phyloP scores from a whole-genome alignment of 2,797 vertebrate species.

The Champsocephalus esox region DNA sequence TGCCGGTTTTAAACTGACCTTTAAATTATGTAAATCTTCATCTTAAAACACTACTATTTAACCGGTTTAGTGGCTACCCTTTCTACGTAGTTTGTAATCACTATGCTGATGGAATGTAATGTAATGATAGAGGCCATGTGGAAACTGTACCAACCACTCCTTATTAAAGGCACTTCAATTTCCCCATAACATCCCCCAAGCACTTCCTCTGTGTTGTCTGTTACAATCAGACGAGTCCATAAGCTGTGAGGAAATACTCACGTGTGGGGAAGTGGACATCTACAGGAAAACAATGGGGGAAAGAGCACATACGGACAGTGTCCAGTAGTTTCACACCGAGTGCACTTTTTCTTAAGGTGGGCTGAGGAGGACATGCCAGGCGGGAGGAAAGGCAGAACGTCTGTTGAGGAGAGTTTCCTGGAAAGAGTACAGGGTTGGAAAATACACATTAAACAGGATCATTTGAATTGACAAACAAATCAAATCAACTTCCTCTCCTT shows the following conservation, averaged over 20 bases:
- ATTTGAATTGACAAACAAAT: not conserved
- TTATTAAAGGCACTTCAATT: not conserved
- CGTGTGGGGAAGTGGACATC: conserved; percentile 49
- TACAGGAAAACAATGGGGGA: conserved; percentile 45
- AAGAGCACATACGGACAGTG: conserved; percentile 15
- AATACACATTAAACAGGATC: not conserved
- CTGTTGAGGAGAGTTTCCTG: not conserved
- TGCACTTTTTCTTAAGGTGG: conserved; percentile 64
- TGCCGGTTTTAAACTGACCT: not conserved
- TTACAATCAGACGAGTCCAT: conserved; percentile 43
- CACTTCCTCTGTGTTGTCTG: not conserved
- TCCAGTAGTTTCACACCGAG: conserved; percentile 33
- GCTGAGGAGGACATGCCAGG: not conserved
- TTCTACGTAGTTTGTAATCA: not conserved
- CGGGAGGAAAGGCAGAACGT: not conserved
- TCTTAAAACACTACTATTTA: not conserved
- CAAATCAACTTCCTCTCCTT: not conserved
- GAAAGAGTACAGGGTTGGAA: not conserved
- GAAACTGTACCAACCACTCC: not conserved
- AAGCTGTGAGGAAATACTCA: conserved; percentile 50
- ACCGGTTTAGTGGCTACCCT: not conserved
- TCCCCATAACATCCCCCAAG: not conserved
- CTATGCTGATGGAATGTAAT: not conserved
- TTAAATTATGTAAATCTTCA: not conserved
- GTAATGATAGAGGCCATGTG: not conserved